These are phyloP conservation scores for Drosophila santomea DNA, from an alignment of 1,140 invertebrate species.

Conservation along the genomic window DNA sequence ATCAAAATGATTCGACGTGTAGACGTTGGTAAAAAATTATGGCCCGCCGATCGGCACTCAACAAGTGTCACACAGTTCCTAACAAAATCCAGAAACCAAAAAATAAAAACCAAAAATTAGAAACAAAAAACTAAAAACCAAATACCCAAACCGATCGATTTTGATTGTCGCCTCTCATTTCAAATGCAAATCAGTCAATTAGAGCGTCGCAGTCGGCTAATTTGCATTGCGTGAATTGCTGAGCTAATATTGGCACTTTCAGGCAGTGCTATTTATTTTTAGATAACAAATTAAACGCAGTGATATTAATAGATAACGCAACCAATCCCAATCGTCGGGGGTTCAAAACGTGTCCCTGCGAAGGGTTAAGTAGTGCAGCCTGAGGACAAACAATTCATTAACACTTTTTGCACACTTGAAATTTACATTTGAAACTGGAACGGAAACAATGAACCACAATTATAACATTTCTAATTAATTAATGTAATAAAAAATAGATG, in stretches of 20 bases:
- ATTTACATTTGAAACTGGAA: too few species aligned
- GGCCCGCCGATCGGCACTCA: slow-evolving; percentile 25
- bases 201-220: slow-evolving; percentile 50
- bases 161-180: slow-evolving; percentile 22
- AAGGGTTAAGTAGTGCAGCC: slow-evolving; percentile 29
- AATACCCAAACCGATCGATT: slow-evolving; percentile 4
- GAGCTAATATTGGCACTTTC: slow-evolving; percentile 40
- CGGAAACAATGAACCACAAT: too few species aligned
- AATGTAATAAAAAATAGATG: too few species aligned
- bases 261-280: slow-evolving; percentile 31
- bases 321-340: neutral
- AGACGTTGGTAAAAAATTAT: slow-evolving; percentile 73
- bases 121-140: too few species aligned
- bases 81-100: slow-evolving; percentile 2
- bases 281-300: slow-evolving; percentile 33
- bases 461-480: too few species aligned
- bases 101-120: too few species aligned
- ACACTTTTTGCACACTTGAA: neutral
- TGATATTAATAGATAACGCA: slow-evolving; percentile 52
- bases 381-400: neutral
- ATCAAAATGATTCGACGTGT: slow-evolving; percentile 68
- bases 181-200: slow-evolving; percentile 68
- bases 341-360: slow-evolving; percentile 1
- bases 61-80: slow-evolving; percentile 29
- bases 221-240: slow-evolving; percentile 68